Evolutionary conservation across 2,888 invertebrate genomes (phyloP).

Genomic region (Noctua comes): DNA sequence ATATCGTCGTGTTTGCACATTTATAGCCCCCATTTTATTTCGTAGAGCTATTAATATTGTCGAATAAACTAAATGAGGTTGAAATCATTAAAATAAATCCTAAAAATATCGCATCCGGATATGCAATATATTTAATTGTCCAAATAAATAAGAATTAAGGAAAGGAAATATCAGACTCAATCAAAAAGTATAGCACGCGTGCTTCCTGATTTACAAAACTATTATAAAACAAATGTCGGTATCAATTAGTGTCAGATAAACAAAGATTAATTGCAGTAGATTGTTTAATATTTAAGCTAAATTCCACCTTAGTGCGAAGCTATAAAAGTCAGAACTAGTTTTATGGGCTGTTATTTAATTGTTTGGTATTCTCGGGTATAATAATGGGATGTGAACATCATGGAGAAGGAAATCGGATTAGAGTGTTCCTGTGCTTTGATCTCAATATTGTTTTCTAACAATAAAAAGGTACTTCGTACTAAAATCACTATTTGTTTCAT

Average conservation of each 20-base stretch:
- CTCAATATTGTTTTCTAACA: constrained; percentile 54
- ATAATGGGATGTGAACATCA: constrained; percentile 54
- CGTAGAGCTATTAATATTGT: not conserved
- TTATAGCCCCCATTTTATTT: not conserved
- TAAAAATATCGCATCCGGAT: constrained; percentile 33
- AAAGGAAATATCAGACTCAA: constrained; percentile 45
- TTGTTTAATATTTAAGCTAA: constrained; percentile 16
- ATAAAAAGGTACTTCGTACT: constrained; percentile 6
- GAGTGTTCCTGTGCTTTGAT: constrained; percentile 82
- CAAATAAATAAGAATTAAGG: constrained; percentile 44
- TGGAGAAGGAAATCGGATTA: constrained; percentile 77
- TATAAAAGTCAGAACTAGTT: constrained; percentile 21
- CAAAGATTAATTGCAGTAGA: constrained; percentile 27
- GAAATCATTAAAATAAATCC: constrained; percentile 21
- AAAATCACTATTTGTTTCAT: not conserved
- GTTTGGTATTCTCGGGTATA: constrained; percentile 22
- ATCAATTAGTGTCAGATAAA: constrained; percentile 63
- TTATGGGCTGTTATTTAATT: constrained; percentile 15
- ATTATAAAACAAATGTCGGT: constrained; percentile 55
- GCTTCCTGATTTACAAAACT: constrained; percentile 62
- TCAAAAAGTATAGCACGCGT: constrained; percentile 31
- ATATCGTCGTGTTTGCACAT: not conserved
- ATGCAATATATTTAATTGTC: constrained; percentile 29
- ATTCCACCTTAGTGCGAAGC: constrained; percentile 18
- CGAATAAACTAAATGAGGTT: constrained; percentile 13